phyloP scores from a whole-genome alignment of 2,797 vertebrate genomes.

The Eulemur mongoz region DNA sequence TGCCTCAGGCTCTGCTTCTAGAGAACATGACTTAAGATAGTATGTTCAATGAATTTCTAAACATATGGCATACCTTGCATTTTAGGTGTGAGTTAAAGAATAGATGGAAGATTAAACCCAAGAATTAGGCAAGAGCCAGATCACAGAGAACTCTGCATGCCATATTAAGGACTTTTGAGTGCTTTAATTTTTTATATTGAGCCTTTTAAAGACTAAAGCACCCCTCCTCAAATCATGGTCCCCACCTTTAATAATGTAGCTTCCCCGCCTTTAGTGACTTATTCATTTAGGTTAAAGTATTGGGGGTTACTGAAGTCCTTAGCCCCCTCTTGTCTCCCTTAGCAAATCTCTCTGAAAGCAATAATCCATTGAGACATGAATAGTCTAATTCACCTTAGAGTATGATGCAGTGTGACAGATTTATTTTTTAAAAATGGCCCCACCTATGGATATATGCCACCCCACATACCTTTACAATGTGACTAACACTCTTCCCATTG shows the following conservation, averaged over 20 bases:
- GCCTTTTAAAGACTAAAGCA: background rate
- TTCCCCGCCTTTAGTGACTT: background rate
- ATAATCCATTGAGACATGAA: background rate
- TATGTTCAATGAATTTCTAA: background rate
- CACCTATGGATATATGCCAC: background rate
- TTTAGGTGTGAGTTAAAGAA: background rate
- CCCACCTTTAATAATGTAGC: background rate
- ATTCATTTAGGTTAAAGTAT: background rate
- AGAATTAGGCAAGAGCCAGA: background rate
- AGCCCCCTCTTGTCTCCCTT: background rate
- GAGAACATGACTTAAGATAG: background rate
- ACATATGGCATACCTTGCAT: background rate
- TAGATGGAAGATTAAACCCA: background rate
- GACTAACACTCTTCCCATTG: background rate
- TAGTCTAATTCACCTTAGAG: background rate
- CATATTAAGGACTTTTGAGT: background rate
- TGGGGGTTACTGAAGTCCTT: background rate
- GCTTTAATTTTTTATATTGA: constrained; percentile 7
- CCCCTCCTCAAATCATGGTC: background rate
- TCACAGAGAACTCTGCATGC: background rate
- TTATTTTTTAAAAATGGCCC: background rate
- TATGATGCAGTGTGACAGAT: background rate
- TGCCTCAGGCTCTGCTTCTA: background rate
- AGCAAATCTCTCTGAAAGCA: background rate
- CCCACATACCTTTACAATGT: background rate